These are phyloP conservation scores for Notolepis coatsorum DNA, from an alignment of 2,797 vertebrate species.

Conservation along the genomic window DNA sequence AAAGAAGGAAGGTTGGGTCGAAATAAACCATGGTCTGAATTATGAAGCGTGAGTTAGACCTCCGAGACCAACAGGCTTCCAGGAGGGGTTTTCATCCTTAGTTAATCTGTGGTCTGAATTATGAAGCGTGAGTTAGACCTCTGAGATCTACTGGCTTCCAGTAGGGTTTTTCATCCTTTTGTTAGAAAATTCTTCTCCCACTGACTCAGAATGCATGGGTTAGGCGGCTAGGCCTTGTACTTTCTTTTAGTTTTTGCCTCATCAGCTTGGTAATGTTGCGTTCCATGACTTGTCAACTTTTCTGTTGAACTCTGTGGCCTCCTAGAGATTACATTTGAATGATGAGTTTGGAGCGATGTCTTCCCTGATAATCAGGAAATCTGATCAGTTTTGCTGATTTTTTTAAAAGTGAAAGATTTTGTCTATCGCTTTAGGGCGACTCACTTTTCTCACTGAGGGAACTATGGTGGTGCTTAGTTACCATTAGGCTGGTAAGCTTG, in stretches of 20 bases:
- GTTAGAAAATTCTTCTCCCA: background rate
- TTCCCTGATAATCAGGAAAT: conserved; percentile 3
- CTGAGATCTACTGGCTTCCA: conserved; percentile 39
- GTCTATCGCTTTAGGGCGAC: background rate
- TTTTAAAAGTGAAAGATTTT: too few species aligned
- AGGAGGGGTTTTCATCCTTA: conserved; percentile 20
- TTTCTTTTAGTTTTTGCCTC: background rate
- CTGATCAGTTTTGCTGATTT: background rate
- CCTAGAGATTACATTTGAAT: conserved; percentile 25
- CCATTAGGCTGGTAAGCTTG: conserved; percentile 54
- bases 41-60: conserved; percentile 63
- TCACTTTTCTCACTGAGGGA: conserved; percentile 18
- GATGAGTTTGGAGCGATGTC: conserved; percentile 29
- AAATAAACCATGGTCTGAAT: conserved; percentile 71
- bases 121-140: conserved; percentile 62
- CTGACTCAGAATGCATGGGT: conserved; percentile 8
- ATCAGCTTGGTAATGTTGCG: conserved; percentile 11
- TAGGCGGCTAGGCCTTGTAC: too few species aligned
- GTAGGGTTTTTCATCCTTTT: conserved; percentile 6
- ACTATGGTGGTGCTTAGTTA: conserved; percentile 23
- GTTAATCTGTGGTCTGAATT: conserved; percentile 75
- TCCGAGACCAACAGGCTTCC: conserved; percentile 39
- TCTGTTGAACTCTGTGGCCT: background rate
- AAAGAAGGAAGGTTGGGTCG: conserved; percentile 44
- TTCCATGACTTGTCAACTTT: background rate